Evolutionary conservation across 2,113 vertebrate species (phyloP), one percentile per base, ranked within the genome.

Genomic region (Athene noctua): DNA sequence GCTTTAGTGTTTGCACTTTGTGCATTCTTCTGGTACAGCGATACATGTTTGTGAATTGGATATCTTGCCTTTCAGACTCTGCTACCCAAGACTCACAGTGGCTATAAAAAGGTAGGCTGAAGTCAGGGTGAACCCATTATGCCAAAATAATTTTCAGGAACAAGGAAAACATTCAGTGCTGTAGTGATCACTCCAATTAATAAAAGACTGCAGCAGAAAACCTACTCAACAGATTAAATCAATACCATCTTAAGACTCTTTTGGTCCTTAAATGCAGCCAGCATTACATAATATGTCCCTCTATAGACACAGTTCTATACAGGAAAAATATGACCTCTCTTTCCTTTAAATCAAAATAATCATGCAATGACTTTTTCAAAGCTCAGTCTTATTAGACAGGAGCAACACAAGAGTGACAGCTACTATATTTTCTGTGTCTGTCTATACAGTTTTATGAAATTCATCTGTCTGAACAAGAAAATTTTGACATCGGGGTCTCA

Each of bases 261-360:
- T 77, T 58, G 32, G 81, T 92, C 72, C 80, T 66, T 86, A 88
- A 91, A 84, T 8, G 15, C 58, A 90, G 58, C 23, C 51, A 74
- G 74, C 38, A 46, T 89, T 91, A 86, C 58, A 80, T 92, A 95
- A 88, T n/a, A 88, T 13, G 13, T 63, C 68, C 77, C 49, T 73
- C 72, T 42, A 26, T 2, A 83, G 57, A 84, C 22, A 72, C 38
- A 67, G 52, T 88, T 82, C 75, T 93, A 23, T 55, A 77, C 57
- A 94, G 65, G 29, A 96, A 88, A 97, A 97, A 94, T 82, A 96
- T 0, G 10, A 92, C 86, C 92, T 94, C 78, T 87, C 80, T 84
- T 95, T 59, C 84, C 93, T 94, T 96, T 96, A 96, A 97, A 97
- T 96, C 96, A 97, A 96, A 96, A 97, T 95, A 97, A 96, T 92